Evolutionary conservation across 2,888 invertebrate species (phyloP), one percentile per base, ranked within the genome.

Genomic region (Matsumyia berberina): DNA sequence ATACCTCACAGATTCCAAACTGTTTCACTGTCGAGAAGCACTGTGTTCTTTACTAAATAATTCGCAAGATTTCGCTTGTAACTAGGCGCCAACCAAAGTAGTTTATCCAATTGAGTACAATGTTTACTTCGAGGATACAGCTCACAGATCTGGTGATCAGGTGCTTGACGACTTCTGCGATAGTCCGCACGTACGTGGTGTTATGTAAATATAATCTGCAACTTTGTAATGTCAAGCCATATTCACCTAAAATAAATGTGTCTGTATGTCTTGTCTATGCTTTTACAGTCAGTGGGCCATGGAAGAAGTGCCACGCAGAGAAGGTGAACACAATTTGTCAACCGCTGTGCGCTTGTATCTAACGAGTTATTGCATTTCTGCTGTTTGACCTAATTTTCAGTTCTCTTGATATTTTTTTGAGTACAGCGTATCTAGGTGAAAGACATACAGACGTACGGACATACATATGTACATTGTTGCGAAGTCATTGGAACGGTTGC

Each of bases 281-380:
- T 24, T 24, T 11, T 60, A 33, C 17, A 44, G 12, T 69, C 58
- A 60, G 60, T 72, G 24, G 72, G 51, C 72, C 62, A 73, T 64
- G 62, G 44, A 73, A 62, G 53, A 64, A 39, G 31, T 72, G 58
- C 46, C 57, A 57, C 58, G 35, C 37, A 49, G 49, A 37, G 39
- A 51, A 46, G 51, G 39, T 31, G 42, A 72, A 60, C 35, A 31
- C 9, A 35, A 46, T 33, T 69, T 46, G 33, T 44, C 35, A 57
- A 42, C 24, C 39, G 29, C 53, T 2, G 33, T 3, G 70, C 51
- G 49, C 51, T 51, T 51, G 19, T 42, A 46, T 58, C 57, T 35
- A 39, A 35, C 35, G 57, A 57, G 7, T 57, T 11, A 46, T 46
- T 70, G 46, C 35, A 44, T 55, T 19, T 35, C 11, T 31, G 31